A percentile compares a stretch with the other conserved stretches of the same genome.
These are phyloP conservation scores for Drosophila meridiana DNA, from an alignment of 2,888 invertebrate genomes.

Conservation along the genomic window DNA sequence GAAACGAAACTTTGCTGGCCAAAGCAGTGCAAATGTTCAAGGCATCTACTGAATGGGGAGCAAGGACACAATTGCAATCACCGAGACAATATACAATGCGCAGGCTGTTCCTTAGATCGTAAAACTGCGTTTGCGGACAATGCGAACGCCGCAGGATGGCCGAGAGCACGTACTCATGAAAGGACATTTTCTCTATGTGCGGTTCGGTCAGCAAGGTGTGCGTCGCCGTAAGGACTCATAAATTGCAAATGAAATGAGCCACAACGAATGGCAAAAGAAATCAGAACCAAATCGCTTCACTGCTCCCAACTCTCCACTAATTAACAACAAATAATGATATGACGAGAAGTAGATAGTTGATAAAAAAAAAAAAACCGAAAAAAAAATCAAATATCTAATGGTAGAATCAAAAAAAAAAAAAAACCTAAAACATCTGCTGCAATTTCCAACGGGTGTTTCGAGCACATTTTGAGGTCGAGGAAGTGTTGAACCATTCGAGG, in stretches of 20 bases:
- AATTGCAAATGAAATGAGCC: slow-evolving; percentile 84
- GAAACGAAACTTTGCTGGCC: slow-evolving; percentile 25
- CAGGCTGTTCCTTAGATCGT: slow-evolving; percentile 72
- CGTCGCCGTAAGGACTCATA: slow-evolving; percentile 62
- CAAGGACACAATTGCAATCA: slow-evolving; percentile 40
- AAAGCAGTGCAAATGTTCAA: slow-evolving; percentile 37
- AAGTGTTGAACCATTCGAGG: slow-evolving; percentile 64
- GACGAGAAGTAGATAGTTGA: slow-evolving; percentile 16
- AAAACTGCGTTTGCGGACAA: slow-evolving; percentile 66
- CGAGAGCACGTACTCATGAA: slow-evolving; percentile 66
- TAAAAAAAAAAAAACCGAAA: not conserved
- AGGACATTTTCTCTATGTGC: slow-evolving; percentile 36
- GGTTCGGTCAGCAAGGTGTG: slow-evolving; percentile 57
- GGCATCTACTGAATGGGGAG: slow-evolving; percentile 40
- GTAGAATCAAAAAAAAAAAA: not conserved
- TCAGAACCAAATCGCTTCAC: slow-evolving; percentile 16
- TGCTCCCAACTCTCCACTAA: slow-evolving; percentile 56
- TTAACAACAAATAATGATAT: slow-evolving; percentile 71
- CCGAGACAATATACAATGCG: slow-evolving; percentile 49
- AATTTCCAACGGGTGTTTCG: slow-evolving; percentile 39
- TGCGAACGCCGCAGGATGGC: slow-evolving; percentile 51
- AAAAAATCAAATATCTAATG: slow-evolving; percentile 1
- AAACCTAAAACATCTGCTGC: slow-evolving; percentile 60
- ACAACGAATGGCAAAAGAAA: slow-evolving; percentile 72
- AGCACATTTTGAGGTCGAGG: slow-evolving; percentile 57